Base-by-base conservation (phyloP, 2,797 vertebrate genomes). In the Cirrhinus mrigala region DNA sequence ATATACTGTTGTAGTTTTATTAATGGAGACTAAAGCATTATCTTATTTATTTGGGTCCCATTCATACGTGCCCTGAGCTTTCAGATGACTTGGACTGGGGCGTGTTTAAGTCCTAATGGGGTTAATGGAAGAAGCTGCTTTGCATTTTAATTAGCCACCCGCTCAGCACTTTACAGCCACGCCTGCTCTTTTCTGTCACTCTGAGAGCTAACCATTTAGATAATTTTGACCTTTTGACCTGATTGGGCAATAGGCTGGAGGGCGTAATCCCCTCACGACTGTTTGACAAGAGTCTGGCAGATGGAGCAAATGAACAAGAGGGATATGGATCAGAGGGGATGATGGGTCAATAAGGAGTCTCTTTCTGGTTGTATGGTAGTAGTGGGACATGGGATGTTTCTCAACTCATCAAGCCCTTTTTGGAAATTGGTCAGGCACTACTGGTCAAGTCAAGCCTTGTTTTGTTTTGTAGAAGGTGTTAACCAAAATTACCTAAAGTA, bases 211-310 rank as follows among this genome's bases (percentile, higher is more conserved):
- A 85, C 69, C 81, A 87, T 92, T 92, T 87, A 88, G 90, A 90
- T 90, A 87, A 90, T 91, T 87, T 69, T 88, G 87, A 89, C 84
- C 88, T 85, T 54, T 44, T 89, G 87, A 89, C 89, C 85, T 79
- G 11, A 48, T 6, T 80, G 81, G 29, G 58, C 48, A n/a, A 40
- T 54, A 2, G 29, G 29, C 11, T 54, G 46, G 48, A 24, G 48
- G 40, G n/a, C 7, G 27, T 75, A 84, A 78, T 84, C 64, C 66
- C 54, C 75, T 84, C 66, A 70, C 8, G 10, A 60, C 56, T 73
- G 60, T 82, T 68, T 88, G 84, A 68, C 24, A 33, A 14, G 69
- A 37, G 70, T 74, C 56, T 81, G 82, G 78, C 87, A 90, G 86
- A 87, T 90, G 84, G 89, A 85, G 22, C 33, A 37, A 80, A 69